Base-by-base conservation (phyloP, 2,888 invertebrate genomes). In the Acronicta aceris region DNA sequence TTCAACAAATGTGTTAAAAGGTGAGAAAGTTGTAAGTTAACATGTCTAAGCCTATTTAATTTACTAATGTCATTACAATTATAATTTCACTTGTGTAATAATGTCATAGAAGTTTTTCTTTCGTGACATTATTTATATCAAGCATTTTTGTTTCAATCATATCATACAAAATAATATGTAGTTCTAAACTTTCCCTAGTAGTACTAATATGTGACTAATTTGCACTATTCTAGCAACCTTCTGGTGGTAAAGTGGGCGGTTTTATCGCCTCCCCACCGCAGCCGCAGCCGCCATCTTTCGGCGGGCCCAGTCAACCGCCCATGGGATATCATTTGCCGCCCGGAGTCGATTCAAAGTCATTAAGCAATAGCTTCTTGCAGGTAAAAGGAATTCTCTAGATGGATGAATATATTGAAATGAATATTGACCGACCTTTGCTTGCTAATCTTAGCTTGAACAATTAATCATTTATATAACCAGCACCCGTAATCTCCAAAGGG, bases 291-390 rank as follows among this genome's bases (percentile, higher is more conserved):
- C 13, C 33, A n/a, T 12, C 59, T n/a, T 87, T 81, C 45, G 87
- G 86, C 48, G 86, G 85, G 0, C 83, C 93, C 6, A 90, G 89
- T 78, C 89, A 80, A 77, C 87, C 73, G 78, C 95, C 75, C 89
- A 96, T 87, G 95, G 96, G 84, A 36, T 98, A 97, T 84, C 96
- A 97, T 73, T 95, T 97, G 78, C 97, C 97, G 9, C 92, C 92
- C 0, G 96, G 93, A 9, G 89, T 87, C 6, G 96, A 96, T 77
- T 95, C 95, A 17, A 96, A 96, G 81, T 95, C 95, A 81, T 89
- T 96, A 54, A 96, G 96, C 82, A 96, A 96, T 64, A 95, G 96
- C 76, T 95, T 95, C 77, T 82, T 95, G 72, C 95, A 95, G 90
- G 95, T 95, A 86, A 61, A 45, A 25, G 30, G 17, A 36, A 16